Percentiles rank a stretch among this genome's conserved stretches.
phyloP scores from a whole-genome alignment of 2,797 vertebrate genomes.

The Phoebastria nigripes region DNA sequence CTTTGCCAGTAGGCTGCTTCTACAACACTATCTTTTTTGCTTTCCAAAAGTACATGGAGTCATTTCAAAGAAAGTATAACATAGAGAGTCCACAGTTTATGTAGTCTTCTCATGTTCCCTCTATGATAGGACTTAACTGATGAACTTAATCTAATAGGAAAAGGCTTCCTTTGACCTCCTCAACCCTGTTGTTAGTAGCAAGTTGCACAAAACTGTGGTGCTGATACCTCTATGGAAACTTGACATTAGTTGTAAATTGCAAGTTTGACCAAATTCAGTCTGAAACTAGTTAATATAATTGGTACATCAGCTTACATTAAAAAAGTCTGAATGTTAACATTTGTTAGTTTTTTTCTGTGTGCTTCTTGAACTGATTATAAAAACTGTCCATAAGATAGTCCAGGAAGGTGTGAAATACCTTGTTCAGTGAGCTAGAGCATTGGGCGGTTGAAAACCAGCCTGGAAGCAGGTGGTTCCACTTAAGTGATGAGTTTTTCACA shows the following conservation, averaged over 20 bases:
- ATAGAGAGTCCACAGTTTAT: background rate
- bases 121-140: slow-evolving; percentile 33
- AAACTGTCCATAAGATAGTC: background rate
- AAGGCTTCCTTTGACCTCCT: slow-evolving; percentile 40
- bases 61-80: background rate
- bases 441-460: background rate
- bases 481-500: background rate
- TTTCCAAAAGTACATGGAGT: background rate
- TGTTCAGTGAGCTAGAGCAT: background rate
- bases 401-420: background rate
- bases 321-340: background rate
- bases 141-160: slow-evolving; percentile 51
- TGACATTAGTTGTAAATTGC: background rate
- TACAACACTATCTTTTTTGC: background rate
- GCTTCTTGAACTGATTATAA: background rate
- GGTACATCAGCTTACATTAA: background rate
- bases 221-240: background rate
- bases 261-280: background rate
- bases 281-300: background rate
- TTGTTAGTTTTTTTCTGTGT: background rate
- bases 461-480: background rate
- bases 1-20: background rate
- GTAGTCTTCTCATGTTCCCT: slow-evolving; percentile 19
- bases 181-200: background rate
- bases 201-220: background rate